Base-by-base conservation (phyloP, 1,140 invertebrate genomes). In the Ephestia elutella region DNA sequence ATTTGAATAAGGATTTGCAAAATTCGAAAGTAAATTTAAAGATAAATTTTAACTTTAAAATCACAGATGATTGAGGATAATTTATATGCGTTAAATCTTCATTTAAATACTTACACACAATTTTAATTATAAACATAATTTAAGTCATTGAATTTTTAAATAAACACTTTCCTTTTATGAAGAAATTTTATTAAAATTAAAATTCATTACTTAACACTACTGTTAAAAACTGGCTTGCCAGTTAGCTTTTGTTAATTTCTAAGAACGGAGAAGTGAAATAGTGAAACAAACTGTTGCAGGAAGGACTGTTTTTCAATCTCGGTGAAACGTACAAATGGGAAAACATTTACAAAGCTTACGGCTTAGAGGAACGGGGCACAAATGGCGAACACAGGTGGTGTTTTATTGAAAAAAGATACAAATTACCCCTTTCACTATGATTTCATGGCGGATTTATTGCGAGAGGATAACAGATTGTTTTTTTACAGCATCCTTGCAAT, bases 371-470 rank as follows among this genome's bases (percentile, higher is more conserved):
- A 69, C 60, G 66, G 38, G 61, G 68, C 72, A 73, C 75, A 82
- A 84, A 80, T 75, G 72, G 77, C 63, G 65, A 61, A 62, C 79
- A 69, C 82, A 86, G 82, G 85, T 87, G 85, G 74, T 85, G 70
- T 68, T 82, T 79, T 87, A 86, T 84, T 85, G 85, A 86, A 86
- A 87, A 87, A 83, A 78, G 72, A 80, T 77, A 82, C 80, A 82
- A 82, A 82, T 80, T 76, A 78, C 75, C 75, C 73, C 61, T 82
- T 80, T 71, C 70, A 66, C 61, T 56, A 54, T 63, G 59, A 73
- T 73, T 70, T 72, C 63, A 75, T 73, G 63, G 64, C 57, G 63
- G 66, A 78, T 80, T 77, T 68, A 78, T 78, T 62, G 49, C 59
- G 60, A 58, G 30, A 30, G 35, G 68, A 56, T 48, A 32, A 25